Percentiles rank a stretch among this genome's conserved stretches.
Conservation (phyloP, 1,140 invertebrate species). For the Littorina saxatilis region DNA sequence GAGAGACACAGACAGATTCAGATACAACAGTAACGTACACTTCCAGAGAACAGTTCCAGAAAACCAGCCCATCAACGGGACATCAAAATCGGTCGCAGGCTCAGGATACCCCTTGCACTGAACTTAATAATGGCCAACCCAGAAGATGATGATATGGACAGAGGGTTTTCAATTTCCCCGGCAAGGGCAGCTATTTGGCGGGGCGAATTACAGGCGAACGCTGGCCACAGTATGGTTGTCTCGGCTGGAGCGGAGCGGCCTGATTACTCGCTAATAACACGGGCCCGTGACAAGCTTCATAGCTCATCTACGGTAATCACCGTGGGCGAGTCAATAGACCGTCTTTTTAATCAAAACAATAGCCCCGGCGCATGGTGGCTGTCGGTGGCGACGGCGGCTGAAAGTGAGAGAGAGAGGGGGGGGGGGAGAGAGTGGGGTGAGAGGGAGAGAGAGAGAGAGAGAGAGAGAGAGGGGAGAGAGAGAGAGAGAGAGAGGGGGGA, state of each 20-base stretch:
- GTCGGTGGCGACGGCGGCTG: neutral
- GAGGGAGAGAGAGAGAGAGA: neutral
- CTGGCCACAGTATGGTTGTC: neutral
- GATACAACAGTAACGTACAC: too few relatives aligned
- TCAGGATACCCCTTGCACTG: too few relatives aligned
- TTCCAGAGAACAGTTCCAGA: too few relatives aligned
- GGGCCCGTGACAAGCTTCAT: neutral
- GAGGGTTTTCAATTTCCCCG: conserved; percentile 14
- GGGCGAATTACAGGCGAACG: neutral
- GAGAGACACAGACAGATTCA: neutral
- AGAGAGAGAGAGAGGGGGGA: neutral
- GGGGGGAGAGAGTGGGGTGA: too few relatives aligned
- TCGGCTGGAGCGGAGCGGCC: neutral
- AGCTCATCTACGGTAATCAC: neutral
- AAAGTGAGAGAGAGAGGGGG: neutral
- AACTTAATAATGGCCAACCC: too few relatives aligned
- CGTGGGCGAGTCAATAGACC: neutral
- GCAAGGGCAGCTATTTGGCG: neutral
- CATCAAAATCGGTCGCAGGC: too few relatives aligned
- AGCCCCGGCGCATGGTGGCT: neutral
- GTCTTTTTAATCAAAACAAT: conserved; percentile 16
- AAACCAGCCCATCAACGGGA: too few relatives aligned
- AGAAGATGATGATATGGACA: conserved; percentile 5
- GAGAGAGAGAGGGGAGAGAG: neutral
- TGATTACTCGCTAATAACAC: conserved; percentile 11